These are phyloP conservation scores for Leptinotarsa tumamoca DNA, from an alignment of 2,888 invertebrate genomes.

Conservation along the genomic window DNA sequence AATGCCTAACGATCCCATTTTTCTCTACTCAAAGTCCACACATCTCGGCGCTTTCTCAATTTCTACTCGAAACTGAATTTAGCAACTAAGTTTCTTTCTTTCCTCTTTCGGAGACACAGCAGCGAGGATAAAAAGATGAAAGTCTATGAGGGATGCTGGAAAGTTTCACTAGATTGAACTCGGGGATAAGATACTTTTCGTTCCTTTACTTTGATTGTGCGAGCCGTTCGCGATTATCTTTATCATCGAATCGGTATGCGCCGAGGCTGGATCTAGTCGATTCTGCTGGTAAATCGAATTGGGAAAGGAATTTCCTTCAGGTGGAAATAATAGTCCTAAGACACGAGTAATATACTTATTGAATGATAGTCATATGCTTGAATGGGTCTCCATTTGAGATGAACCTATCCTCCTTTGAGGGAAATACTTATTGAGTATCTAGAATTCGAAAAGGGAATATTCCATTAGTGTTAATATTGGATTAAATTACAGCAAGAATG, in stretches of 20 bases:
- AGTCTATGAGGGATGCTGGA: conserved; percentile 45
- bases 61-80: conserved; percentile 63
- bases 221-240: conserved; percentile 42
- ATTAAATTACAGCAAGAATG: background rate
- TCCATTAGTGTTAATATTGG: background rate
- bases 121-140: conserved; percentile 47
- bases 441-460: background rate
- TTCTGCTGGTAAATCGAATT: conserved; percentile 42
- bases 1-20: conserved; percentile 21
- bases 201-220: conserved; percentile 46
- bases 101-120: conserved; percentile 23
- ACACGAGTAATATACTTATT: background rate
- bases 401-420: background rate
- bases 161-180: conserved; percentile 46
- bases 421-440: background rate
- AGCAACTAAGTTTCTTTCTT: conserved; percentile 62
- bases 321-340: conserved; percentile 10
- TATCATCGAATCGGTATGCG: conserved; percentile 42
- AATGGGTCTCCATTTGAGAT: background rate
- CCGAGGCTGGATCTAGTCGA: conserved; percentile 28
- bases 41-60: conserved; percentile 62
- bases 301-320: conserved; percentile 29
- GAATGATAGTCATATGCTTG: conserved; percentile 4
- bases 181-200: conserved; percentile 43
- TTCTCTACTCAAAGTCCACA: conserved; percentile 51